Conservation (phyloP, 2,797 vertebrate species). For the Lacerta viridis region DNA sequence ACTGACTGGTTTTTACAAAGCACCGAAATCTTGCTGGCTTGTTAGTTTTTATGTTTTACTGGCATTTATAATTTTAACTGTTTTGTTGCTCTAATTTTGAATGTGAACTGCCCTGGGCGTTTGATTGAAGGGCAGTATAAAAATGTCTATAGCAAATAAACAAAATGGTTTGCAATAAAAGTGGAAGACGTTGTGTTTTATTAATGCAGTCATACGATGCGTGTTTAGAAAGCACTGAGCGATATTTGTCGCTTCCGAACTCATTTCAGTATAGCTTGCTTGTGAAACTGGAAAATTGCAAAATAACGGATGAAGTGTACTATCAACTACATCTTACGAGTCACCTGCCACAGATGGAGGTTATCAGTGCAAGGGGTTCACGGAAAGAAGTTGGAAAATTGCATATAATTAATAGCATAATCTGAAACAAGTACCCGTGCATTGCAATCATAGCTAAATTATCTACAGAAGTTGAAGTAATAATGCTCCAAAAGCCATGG, state of each 20-base stretch:
- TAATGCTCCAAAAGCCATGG: constrained; percentile 50
- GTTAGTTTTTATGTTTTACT: background rate
- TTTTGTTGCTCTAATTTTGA: background rate
- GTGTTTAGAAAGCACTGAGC: constrained; percentile 32
- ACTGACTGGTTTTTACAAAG: background rate
- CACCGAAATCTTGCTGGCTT: background rate
- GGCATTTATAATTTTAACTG: background rate
- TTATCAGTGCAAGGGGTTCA: constrained; percentile 57
- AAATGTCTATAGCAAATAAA: background rate
- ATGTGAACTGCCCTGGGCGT: background rate
- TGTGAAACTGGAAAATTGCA: constrained; percentile 42
- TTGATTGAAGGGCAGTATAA: background rate
- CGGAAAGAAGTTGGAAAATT: constrained; percentile 61
- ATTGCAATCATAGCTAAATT: constrained; percentile 44
- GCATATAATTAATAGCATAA: constrained; percentile 54
- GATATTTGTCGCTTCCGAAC: constrained; percentile 38
- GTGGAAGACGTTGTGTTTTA: constrained; percentile 20
- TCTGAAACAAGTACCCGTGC: constrained; percentile 48
- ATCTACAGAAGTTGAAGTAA: constrained; percentile 49
- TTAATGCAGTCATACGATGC: constrained; percentile 31
- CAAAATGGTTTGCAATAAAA: constrained; percentile 31
- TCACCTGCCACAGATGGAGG: constrained; percentile 62
- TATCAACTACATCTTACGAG: constrained; percentile 65
- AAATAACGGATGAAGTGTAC: constrained; percentile 50
- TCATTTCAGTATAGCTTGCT: constrained; percentile 51